Evolutionary conservation across 2,797 vertebrate species (phyloP), one percentile per base, ranked within the genome.

Genomic region (Syndactyla subalaris): DNA sequence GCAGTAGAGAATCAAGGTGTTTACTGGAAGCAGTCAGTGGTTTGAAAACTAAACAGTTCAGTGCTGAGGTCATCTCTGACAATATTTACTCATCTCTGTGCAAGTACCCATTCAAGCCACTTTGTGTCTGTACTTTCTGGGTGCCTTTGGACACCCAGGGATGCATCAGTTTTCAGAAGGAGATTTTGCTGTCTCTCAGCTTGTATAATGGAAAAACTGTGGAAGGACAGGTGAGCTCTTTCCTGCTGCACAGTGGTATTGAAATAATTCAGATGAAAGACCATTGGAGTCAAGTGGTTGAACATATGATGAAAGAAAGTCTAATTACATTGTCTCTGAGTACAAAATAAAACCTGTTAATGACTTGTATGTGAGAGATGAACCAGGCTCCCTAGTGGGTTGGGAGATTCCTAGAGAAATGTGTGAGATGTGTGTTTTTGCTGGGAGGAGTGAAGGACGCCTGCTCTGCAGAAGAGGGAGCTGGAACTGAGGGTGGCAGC

Each of bases 181-280:
- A 85, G 43, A 65, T 85, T 85, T 68, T 71, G 30, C 91, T 83
- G 63, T 67, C 68, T 79, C 4, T 86, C 52, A 78, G 48, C 32
- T 17, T 52, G 8, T 87, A 15, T 85, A 73, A 74, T 77, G 68
- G 46, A 57, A 88, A 62, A 82, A 29, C 65, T 74, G 81, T 52
- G 52, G 36, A 78, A 76, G 19, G 49, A 83, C 51, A 57, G 57
- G 32, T 0, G 0, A 85, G n/a, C 74, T 89, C 24, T 55, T 91
- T 62, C 43, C 63, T 22, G 14, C 68, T 91, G 59, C n/a, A 13
- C 39, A 41, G 15, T 65, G 38, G 7, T 82, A 52, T 48, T 85
- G 87, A 74, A 82, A 74, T 89, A 83, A 75, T 92, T 80, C 49
- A 65, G 13, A 48, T 75, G 61, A 55, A 76, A 85, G 41, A 75